Conservation (phyloP, 1,140 invertebrate species). For the Drosophila novamexicana region DNA sequence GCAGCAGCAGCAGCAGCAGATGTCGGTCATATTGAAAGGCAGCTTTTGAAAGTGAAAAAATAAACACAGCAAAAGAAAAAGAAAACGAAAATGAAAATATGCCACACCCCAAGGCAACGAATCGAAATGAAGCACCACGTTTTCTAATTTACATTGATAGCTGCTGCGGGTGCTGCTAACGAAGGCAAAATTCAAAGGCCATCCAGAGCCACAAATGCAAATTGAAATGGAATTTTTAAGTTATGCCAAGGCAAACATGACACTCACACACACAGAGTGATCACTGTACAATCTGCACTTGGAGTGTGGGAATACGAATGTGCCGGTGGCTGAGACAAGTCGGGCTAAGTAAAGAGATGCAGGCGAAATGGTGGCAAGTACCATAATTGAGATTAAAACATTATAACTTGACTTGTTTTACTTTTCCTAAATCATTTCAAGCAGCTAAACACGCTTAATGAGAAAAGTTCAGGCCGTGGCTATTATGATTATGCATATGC, state of each 20-base stretch:
- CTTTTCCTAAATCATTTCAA: constrained; percentile 80
- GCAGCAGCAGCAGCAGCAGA: constrained; percentile 1
- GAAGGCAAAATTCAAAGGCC: constrained; percentile 72
- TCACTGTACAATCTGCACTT: neutral
- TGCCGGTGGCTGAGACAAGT: neutral
- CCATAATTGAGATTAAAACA: constrained; percentile 82
- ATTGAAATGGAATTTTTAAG: constrained; percentile 82
- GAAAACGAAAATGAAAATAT: constrained; percentile 21
- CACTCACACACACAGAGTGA: neutral
- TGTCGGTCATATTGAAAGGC: constrained; percentile 49
- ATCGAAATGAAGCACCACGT: constrained; percentile 71
- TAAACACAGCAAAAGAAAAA: constrained; percentile 21
- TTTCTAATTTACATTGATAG: constrained; percentile 80
- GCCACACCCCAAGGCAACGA: constrained; percentile 46
- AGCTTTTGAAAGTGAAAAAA: constrained; percentile 47
- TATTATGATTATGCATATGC: constrained; percentile 70
- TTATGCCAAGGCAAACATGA: constrained; percentile 71
- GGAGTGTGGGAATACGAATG: constrained; percentile 4
- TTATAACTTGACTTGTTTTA: constrained; percentile 83
- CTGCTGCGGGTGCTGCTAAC: constrained; percentile 61
- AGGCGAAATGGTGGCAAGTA: constrained; percentile 72
- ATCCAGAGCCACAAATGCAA: constrained; percentile 64
- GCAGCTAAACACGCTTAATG: constrained; percentile 82
- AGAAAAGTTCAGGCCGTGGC: constrained; percentile 70
- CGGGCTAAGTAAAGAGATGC: neutral